phyloP scores from a whole-genome alignment of 2,113 vertebrate genomes.

The Oceanodroma tethys region DNA sequence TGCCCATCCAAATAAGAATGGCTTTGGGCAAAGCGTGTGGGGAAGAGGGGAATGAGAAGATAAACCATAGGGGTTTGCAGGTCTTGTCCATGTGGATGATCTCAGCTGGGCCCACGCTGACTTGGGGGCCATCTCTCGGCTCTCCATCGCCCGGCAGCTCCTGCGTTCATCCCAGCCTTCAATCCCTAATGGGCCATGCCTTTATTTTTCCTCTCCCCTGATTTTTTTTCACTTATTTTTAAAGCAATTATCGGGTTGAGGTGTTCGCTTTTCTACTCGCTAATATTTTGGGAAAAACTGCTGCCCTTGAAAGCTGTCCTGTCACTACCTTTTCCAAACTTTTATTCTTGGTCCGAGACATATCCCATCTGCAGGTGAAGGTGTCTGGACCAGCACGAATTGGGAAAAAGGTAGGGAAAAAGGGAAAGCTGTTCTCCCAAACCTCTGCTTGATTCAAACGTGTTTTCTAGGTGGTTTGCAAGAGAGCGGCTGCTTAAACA shows the following conservation, averaged over 20 bases:
- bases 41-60: background rate
- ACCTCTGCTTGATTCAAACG: background rate
- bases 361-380: background rate
- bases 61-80: background rate
- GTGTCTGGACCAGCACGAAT: background rate
- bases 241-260: background rate
- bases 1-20: background rate
- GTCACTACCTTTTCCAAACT: accelerated
- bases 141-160: background rate
- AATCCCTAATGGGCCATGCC: background rate
- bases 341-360: background rate
- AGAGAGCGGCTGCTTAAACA: background rate
- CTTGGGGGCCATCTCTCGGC: too few relatives aligned
- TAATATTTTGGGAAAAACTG: background rate
- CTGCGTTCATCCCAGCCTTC: accelerated
- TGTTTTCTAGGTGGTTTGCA: background rate
- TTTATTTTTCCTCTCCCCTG: background rate
- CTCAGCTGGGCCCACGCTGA: background rate
- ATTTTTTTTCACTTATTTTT: background rate
- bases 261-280: background rate
- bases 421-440: background rate
- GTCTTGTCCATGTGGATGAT: background rate
- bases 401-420: background rate
- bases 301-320: background rate
- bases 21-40: background rate